Percentiles rank a stretch among this genome's conserved stretches.
Conservation (phyloP, 1,140 invertebrate species). For the Hyles vespertilio region DNA sequence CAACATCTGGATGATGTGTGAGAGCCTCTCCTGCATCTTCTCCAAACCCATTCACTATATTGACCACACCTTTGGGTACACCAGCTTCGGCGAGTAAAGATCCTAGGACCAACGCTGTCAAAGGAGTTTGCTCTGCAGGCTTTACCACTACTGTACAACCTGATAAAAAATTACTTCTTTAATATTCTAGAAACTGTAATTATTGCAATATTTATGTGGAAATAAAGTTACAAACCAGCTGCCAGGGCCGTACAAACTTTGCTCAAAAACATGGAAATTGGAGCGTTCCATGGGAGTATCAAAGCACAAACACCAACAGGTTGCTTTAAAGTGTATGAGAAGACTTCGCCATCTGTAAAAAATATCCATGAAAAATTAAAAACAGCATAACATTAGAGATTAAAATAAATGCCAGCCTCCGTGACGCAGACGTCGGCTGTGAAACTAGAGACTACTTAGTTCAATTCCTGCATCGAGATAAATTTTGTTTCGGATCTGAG, state of each 20-base stretch:
- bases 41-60: conserved; percentile 77
- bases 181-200: too few relatives aligned
- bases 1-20: conserved; percentile 11
- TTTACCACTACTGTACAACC: conserved; percentile 76
- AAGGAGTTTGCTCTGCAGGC: conserved; percentile 84
- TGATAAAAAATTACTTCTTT: conserved; percentile 1
- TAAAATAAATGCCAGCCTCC: background rate
- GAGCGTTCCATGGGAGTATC: conserved; percentile 77
- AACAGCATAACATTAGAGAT: background rate
- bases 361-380: background rate
- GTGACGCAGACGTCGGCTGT: too few relatives aligned
- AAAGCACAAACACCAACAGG: conserved; percentile 66
- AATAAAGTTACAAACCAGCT: conserved; percentile 73
- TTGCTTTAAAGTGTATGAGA: conserved; percentile 49
- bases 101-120: conserved; percentile 80
- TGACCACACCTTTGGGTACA: conserved; percentile 80
- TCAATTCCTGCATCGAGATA: too few relatives aligned
- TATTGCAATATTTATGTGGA: too few relatives aligned
- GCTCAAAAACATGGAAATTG: conserved; percentile 85
- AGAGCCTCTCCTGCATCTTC: conserved; percentile 8
- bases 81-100: conserved; percentile 80
- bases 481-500: too few relatives aligned
- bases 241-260: conserved; percentile 79
- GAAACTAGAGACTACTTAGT: too few relatives aligned
- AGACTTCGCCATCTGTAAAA: conserved; percentile 16